These are phyloP conservation scores for Ciona savignyi DNA, from an alignment of 23 tunicate genomes.

Conservation along the genomic window DNA sequence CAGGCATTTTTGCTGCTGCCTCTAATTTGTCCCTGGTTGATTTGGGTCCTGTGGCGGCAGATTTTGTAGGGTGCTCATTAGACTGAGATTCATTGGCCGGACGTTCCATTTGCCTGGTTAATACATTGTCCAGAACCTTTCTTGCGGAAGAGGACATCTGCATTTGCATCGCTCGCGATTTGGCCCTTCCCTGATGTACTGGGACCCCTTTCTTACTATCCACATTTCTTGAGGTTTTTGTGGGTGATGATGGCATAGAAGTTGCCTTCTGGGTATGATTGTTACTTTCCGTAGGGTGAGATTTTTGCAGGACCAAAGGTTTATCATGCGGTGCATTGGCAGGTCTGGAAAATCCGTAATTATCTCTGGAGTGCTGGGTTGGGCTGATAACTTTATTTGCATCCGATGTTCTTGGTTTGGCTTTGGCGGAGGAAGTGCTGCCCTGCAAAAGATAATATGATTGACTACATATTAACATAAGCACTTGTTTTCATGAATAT, in stretches of 20 bases:
- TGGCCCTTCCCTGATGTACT: slow-evolving; percentile 14
- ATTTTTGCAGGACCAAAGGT: too few species aligned
- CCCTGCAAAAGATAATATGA: too few species aligned
- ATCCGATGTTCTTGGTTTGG: too few species aligned
- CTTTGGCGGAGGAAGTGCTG: too few species aligned
- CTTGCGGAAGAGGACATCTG: slow-evolving; percentile 61
- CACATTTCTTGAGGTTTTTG: not conserved
- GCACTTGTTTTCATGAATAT: too few species aligned
- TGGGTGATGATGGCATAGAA: not conserved
- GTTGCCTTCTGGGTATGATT: not conserved
- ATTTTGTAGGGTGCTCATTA: not conserved
- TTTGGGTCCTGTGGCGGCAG: not conserved
- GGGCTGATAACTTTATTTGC: too few species aligned
- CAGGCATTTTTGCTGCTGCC: not conserved
- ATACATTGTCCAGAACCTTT: slow-evolving; percentile 42
- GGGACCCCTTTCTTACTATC: slow-evolving; percentile 15
- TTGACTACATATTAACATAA: too few species aligned
- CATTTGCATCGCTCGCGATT: slow-evolving; percentile 33
- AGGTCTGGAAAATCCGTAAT: too few species aligned
- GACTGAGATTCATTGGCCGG: not conserved
- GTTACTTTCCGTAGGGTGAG: too few species aligned
- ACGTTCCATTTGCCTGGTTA: slow-evolving; percentile 44
- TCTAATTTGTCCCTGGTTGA: not conserved
- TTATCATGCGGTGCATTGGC: too few species aligned
- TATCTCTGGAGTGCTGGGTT: too few species aligned